Base-by-base conservation (phyloP, 2,797 vertebrate species). In the Tragopan temminckii region DNA sequence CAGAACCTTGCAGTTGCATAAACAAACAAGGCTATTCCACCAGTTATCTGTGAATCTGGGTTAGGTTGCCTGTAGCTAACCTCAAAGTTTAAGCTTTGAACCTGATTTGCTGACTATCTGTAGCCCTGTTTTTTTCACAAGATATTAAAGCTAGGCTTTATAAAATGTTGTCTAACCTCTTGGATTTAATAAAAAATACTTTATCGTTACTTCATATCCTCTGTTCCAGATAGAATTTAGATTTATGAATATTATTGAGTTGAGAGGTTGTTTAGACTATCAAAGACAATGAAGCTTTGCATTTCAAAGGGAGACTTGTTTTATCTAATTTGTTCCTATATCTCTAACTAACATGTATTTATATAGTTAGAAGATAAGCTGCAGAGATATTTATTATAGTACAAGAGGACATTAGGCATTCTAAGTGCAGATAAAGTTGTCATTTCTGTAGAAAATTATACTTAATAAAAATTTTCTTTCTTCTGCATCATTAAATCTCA, bases 1-100 rank as follows among this genome's bases (percentile, higher is more conserved):
- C 0, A 1, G 21, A 5, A 0, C 9, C 45, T 59, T 9, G 21
- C 9, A 11, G 16, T 53, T 75, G 17, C 0, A 0, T 9, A 57
- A 80, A 27, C 4, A 82, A 87, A 70, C 40, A 5, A 14, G 4
- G 7, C 68, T 80, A 45, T 71, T 87, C 71, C 17, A 5, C 52
- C 40, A 27, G 2, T 58, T 80, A 42, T 55, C 29, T 59, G 21
- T 50, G 31, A 62, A n/a, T 8, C 1, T 55, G 23, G 59, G 11
- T 38, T 81, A 55, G 21, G 7, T 61, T 7, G 91, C 18, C 13
- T 12, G 14, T 8, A 63, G 7, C 2, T 48, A 48, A 48, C 23
- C 7, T 46, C 21, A 13, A 52, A 11, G 42, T 52, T 21, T 70
- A 14, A 77, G 7, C 25, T 85, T 72, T 31, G 8, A 89, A 64